These are phyloP conservation scores for Drosophila infuscata DNA, from an alignment of 2,888 invertebrate genomes.

Conservation along the genomic window DNA sequence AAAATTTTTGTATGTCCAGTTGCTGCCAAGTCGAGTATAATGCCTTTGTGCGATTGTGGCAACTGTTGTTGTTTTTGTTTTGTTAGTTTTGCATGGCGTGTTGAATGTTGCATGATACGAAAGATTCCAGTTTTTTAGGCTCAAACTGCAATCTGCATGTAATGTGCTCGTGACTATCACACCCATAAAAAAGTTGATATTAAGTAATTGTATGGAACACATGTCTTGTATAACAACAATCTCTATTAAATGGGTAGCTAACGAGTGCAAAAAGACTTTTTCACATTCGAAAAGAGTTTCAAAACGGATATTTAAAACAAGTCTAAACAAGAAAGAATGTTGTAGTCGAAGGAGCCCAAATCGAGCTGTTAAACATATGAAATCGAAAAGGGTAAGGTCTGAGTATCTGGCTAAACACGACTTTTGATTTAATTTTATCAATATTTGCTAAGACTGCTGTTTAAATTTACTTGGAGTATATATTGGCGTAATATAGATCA, in stretches of 20 bases:
- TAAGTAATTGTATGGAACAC: constrained; percentile 46
- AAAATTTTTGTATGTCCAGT: constrained; percentile 46
- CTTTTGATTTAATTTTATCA: neutral
- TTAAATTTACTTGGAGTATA: neutral
- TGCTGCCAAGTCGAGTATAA: constrained; percentile 29
- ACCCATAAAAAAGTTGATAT: constrained; percentile 43
- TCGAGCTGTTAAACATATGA: too few relatives aligned
- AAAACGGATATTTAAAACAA: constrained; percentile 7
- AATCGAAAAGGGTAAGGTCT: too few relatives aligned
- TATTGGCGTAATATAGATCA: neutral
- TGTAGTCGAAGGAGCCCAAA: too few relatives aligned
- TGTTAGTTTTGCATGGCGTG: constrained; percentile 37
- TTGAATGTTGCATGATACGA: constrained; percentile 54
- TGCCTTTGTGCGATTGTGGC: constrained; percentile 28
- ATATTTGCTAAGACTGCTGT: neutral
- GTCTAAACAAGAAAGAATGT: neutral
- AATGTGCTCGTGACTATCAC: constrained; percentile 58
- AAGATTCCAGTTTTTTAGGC: constrained; percentile 35
- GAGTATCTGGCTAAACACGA: too few relatives aligned
- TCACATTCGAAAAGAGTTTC: constrained; percentile 6
- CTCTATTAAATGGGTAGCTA: constrained; percentile 20
- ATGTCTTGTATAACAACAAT: constrained; percentile 35
- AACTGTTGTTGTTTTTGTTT: constrained; percentile 8
- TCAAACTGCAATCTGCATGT: constrained; percentile 45
- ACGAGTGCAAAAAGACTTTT: constrained; percentile 5